Base-by-base conservation (phyloP, 2,113 vertebrate species). In the Ranitomeya imitator region DNA sequence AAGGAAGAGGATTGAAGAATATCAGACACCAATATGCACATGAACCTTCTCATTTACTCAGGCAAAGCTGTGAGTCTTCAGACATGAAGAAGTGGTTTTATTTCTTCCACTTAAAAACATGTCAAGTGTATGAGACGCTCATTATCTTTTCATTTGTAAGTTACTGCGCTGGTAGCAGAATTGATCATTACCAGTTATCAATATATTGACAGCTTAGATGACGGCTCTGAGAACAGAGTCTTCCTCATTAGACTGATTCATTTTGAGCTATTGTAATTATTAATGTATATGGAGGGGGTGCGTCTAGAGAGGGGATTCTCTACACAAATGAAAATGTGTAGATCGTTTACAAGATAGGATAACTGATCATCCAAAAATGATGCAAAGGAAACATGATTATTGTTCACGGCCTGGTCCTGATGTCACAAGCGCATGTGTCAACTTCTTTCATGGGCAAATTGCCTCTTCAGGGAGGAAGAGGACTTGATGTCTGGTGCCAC, bases 91-190 rank as follows among this genome's bases (percentile, higher is more conserved):
- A 11, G 7, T 26, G 15, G 26, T 82, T 82, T 61, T 45, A 82
- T 63, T 82, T 81, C 31, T 61, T 60, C 79, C 79, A 63, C 79
- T 82, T 63, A 59, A 63, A 61, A 55, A 78, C 45, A 63, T 63
- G 19, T 67, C 63, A 74, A 74, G 16, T 74, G 79, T 26, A 81
- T 60, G 59, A 57, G 37, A 37, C 3, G 31, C 57, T 60, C 16
- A 79, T 81, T 81, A 81, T 81, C 55, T 26, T 80, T 59, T 31
- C 78, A 57, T 81, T 26, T 81, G 57, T 81, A 31, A 60, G 55
- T 81, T 61, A 37, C 5, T 16, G 37, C 16, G 55, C 79, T 61
- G 14, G 79, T 45, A 82, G 45, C 79, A 21, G 15, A 45, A 81
- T 61, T 61, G 59, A 82, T 82, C 31, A 7, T 26, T 82, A 63